Conservation (phyloP, 2,113 vertebrate species). For the Clarias gariepinus region DNA sequence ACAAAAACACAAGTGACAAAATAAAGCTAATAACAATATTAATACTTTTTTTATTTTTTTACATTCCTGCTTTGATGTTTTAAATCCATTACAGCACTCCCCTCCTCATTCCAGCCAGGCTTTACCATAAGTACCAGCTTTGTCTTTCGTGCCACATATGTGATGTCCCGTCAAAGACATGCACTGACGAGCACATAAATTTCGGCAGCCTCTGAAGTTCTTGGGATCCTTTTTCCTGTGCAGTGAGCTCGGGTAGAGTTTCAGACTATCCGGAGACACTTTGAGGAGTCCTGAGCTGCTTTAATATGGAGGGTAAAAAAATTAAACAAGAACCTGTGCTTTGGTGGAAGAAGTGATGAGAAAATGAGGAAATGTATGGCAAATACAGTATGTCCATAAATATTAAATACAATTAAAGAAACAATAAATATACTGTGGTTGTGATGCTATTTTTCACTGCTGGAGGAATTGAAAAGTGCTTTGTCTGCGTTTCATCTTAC, state of each 20-base stretch:
- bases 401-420: not conserved
- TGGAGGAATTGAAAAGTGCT: not conserved
- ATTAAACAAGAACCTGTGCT: not conserved
- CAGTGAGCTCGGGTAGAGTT: slow-evolving; percentile 25
- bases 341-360: not conserved
- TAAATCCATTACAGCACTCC: not conserved
- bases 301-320: not conserved
- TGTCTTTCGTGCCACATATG: slow-evolving; percentile 1
- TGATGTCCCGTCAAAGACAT: slow-evolving; percentile 5
- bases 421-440: not conserved
- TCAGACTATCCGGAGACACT: slow-evolving; percentile 27
- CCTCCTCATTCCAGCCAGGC: not conserved
- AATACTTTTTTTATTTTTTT: not conserved
- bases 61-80: not conserved
- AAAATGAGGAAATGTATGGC: not conserved
- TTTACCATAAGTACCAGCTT: not conserved
- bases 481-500: not conserved
- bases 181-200: not conserved
- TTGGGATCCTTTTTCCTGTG: slow-evolving; percentile 15
- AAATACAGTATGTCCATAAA: not conserved
- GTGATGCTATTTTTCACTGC: not conserved
- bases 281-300: not conserved
- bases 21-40: not conserved
- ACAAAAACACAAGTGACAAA: not conserved
- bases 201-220: not conserved